A percentile compares a stretch with the other conserved stretches of the same genome.
Evolutionary conservation across 1,140 invertebrate species (phyloP).

Genomic region (Drosophila biarmipes): DNA sequence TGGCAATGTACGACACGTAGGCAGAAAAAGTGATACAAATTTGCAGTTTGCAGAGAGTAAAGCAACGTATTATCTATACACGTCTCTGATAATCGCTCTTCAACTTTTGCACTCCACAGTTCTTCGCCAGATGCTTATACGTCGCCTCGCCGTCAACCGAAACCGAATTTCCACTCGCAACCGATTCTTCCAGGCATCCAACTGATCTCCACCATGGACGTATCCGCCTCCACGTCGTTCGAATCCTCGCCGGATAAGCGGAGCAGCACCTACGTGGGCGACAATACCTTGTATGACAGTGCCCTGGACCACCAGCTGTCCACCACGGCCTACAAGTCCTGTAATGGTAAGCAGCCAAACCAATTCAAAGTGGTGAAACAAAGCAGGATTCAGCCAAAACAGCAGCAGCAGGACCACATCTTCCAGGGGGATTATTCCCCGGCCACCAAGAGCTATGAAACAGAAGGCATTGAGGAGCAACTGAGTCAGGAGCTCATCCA

Average conservation of each 20-base stretch:
- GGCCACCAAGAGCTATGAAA: not conserved
- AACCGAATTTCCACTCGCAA: constrained; percentile 74
- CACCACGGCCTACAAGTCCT: constrained; percentile 67
- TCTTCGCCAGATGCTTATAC: constrained; percentile 49
- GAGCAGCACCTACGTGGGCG: constrained; percentile 45
- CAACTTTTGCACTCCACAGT: constrained; percentile 50
- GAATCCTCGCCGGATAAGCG: constrained; percentile 55
- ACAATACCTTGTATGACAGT: constrained; percentile 69
- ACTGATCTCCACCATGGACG: constrained; percentile 56
- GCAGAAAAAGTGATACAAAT: constrained; percentile 42
- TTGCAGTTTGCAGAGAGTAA: constrained; percentile 32
- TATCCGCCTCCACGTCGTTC: constrained; percentile 58
- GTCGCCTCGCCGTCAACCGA: constrained; percentile 42
- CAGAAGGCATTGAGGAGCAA: too few species aligned
- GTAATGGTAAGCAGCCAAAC: constrained; percentile 64
- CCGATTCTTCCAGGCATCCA: constrained; percentile 67
- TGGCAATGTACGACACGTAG: constrained; percentile 40
- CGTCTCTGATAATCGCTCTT: constrained; percentile 45
- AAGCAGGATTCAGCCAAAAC: not conserved
- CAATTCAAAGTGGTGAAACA: constrained; percentile 2
- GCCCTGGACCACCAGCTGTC: constrained; percentile 73
- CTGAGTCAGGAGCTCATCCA: too few species aligned
- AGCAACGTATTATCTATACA: constrained; percentile 45
- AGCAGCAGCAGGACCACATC: not conserved
- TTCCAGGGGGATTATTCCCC: not conserved